These are phyloP conservation scores for Sandelia bainsii DNA, from an alignment of 2,797 vertebrate species.

Conservation along the genomic window DNA sequence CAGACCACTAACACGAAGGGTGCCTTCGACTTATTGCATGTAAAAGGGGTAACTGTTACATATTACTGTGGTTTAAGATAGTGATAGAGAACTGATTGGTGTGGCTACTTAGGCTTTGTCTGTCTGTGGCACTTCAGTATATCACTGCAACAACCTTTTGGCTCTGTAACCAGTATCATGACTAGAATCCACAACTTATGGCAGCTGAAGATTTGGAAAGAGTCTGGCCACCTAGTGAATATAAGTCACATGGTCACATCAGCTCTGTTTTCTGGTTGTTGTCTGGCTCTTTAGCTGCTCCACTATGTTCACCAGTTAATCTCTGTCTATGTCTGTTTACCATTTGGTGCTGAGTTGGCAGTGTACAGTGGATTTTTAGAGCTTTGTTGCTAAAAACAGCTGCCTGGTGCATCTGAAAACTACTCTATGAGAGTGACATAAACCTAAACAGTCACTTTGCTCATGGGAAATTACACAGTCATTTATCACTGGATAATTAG, in stretches of 20 bases:
- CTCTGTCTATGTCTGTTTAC: not conserved
- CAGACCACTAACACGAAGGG: constrained; percentile 29
- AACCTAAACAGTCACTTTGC: not conserved
- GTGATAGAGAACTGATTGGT: not conserved
- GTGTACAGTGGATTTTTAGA: not conserved
- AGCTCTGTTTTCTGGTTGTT: not conserved
- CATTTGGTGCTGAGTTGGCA: not conserved
- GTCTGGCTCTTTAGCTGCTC: not conserved
- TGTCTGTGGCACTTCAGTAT: not conserved
- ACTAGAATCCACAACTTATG: not conserved
- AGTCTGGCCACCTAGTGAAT: no score
- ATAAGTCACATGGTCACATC: no score
- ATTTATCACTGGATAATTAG: not conserved
- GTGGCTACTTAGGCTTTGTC: constrained; percentile 8
- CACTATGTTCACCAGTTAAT: not conserved
- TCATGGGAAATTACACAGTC: not conserved
- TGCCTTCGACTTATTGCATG: constrained; percentile 15
- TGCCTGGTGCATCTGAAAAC: not conserved
- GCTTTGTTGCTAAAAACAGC: not conserved
- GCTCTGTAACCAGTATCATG: not conserved
- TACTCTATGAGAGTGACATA: not conserved
- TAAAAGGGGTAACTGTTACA: constrained; percentile 18
- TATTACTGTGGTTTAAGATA: constrained; percentile 27
- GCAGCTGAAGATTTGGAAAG: not conserved
- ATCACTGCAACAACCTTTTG: constrained; percentile 9